Conservation (phyloP, 2,888 invertebrate genomes). For the Tortricodes alternella region DNA sequence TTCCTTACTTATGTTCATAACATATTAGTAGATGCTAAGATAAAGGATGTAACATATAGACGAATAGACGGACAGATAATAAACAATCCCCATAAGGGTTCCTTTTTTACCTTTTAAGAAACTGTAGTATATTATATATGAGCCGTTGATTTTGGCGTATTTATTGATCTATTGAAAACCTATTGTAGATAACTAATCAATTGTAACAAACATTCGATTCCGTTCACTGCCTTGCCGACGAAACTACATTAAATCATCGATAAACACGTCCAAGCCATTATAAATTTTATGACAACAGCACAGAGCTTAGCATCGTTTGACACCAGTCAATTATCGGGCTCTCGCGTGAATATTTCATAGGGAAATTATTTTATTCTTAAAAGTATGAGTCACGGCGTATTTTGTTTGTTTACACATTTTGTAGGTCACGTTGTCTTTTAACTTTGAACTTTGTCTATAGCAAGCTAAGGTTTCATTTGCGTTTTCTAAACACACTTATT, state of each 20-base stretch:
- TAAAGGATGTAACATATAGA: too few relatives aligned
- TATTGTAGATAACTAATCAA: conserved; percentile 1
- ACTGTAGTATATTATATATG: background rate
- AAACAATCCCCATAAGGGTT: too few relatives aligned
- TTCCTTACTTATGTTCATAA: too few relatives aligned
- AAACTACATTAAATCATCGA: conserved; percentile 8
- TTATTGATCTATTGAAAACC: background rate
- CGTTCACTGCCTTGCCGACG: conserved; percentile 2
- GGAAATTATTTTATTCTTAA: conserved; percentile 15
- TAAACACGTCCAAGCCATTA: background rate
- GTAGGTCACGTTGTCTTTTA: background rate
- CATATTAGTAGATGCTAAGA: too few relatives aligned
- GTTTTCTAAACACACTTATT: too few relatives aligned
- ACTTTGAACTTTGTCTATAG: background rate
- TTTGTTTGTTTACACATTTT: background rate
- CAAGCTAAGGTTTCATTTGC: background rate
- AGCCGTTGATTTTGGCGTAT: background rate
- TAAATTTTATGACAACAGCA: background rate
- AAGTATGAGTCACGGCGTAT: conserved; percentile 12
- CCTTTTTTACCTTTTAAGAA: too few relatives aligned
- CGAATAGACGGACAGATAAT: too few relatives aligned
- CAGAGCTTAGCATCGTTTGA: background rate
- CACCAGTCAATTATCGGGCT: background rate
- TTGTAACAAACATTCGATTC: background rate
- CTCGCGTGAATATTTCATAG: conserved; percentile 31